Conservation (phyloP, 2,888 invertebrate genomes). For the Frankliniella fusca region DNA sequence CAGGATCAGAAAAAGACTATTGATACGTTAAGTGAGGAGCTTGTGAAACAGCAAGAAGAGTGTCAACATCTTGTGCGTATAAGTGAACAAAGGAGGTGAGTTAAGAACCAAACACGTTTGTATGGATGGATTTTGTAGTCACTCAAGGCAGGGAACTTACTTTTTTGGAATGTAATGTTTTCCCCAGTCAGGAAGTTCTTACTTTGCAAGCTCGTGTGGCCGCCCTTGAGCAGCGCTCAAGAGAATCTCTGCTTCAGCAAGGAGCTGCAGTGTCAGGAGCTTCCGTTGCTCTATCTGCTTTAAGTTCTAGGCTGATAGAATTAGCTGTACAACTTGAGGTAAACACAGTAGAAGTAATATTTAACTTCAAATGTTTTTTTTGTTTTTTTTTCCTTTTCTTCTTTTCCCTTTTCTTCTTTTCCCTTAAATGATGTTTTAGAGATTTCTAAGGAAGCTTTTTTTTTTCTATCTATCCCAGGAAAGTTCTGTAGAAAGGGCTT, state of each 20-base stretch:
- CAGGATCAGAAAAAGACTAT: constrained; percentile 43
- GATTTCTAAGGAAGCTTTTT: neutral
- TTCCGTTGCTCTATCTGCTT: constrained; percentile 60
- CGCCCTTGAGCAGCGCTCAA: constrained; percentile 59
- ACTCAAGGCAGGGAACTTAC: neutral
- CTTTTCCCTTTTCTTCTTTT: too few relatives aligned
- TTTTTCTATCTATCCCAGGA: neutral
- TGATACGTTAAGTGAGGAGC: constrained; percentile 53
- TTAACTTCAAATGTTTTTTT: neutral
- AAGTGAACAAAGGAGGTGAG: constrained; percentile 72
- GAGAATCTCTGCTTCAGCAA: constrained; percentile 63
- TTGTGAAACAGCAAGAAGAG: constrained; percentile 65
- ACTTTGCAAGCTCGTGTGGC: constrained; percentile 62
- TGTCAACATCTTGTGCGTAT: constrained; percentile 72
- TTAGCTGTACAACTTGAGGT: constrained; percentile 65
- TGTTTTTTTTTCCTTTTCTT: neutral
- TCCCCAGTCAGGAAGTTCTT: constrained; percentile 60
- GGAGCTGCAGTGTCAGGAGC: constrained; percentile 66
- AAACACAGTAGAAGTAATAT: constrained; percentile 64
- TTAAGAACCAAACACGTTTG: constrained; percentile 39
- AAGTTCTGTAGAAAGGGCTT: neutral
- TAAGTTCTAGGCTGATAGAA: constrained; percentile 64
- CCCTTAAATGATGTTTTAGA: neutral
- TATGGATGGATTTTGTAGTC: neutral
- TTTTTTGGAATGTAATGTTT: neutral